Evolutionary conservation across 2,113 vertebrate species (phyloP).

Genomic region (Conger conger): DNA sequence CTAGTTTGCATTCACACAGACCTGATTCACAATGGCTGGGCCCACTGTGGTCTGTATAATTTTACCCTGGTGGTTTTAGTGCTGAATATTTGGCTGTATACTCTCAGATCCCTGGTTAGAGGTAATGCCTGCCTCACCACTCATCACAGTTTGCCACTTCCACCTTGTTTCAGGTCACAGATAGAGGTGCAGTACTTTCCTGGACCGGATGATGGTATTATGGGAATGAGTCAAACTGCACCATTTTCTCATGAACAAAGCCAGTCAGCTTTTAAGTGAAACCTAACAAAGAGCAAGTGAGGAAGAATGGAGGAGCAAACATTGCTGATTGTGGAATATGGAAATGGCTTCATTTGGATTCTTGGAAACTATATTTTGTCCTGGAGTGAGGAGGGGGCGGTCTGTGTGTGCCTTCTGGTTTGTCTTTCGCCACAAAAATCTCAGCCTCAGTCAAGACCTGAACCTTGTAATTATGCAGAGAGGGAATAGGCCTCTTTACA

Average conservation of each 20-base stretch:
- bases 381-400: neutral
- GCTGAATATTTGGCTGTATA: neutral
- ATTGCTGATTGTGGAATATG: neutral
- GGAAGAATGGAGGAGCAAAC: slow-evolving; percentile 2
- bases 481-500: neutral
- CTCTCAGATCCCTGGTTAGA: neutral
- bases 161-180: neutral
- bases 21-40: neutral
- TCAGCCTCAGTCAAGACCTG: slow-evolving; percentile 3
- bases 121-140: neutral
- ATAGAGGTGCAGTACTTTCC: neutral
- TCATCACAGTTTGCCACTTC: neutral
- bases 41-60: neutral
- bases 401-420: neutral
- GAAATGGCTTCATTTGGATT: slow-evolving; percentile 13
- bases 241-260: neutral
- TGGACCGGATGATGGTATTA: neutral
- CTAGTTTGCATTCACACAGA: neutral
- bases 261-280: neutral
- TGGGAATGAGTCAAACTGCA: neutral
- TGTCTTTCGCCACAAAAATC: slow-evolving; percentile 2
- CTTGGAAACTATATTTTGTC: neutral
- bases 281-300: neutral
- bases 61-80: neutral
- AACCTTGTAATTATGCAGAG: slow-evolving; percentile 22